Percentiles rank a stretch among this genome's conserved stretches.
Conservation (phyloP, 2,888 invertebrate genomes). For the Hanleya hanleyi region DNA sequence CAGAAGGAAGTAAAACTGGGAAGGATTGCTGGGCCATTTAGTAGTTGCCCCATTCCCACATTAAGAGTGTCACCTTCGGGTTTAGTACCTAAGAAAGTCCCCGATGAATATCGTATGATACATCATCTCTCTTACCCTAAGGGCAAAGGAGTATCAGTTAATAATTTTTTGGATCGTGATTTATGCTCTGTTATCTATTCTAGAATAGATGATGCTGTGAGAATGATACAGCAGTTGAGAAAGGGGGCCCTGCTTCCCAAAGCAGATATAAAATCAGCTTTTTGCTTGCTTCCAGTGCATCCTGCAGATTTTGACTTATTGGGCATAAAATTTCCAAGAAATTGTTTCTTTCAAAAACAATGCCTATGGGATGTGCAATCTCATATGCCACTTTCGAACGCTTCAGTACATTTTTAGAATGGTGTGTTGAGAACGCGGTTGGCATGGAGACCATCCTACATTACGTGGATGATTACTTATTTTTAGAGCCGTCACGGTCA, state of each 20-base stretch:
- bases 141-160: not conserved
- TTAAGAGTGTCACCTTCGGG: not conserved
- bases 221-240: not conserved
- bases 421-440: not conserved
- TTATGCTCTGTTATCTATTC: not conserved
- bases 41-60: not conserved
- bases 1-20: not conserved
- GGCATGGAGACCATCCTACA: not conserved
- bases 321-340: not conserved
- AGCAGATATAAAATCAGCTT: not conserved
- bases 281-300: not conserved
- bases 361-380: conserved; percentile 1
- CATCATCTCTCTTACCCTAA: not conserved
- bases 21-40: not conserved
- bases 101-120: not conserved
- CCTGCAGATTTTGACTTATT: not conserved
- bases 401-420: not conserved
- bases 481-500: not conserved
- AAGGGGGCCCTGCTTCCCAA: not conserved
- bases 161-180: not conserved
- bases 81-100: not conserved
- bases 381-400: not conserved
- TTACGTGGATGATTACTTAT: conserved; percentile 11
- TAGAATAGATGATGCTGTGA: not conserved
- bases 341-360: not conserved